Evolutionary conservation across 1,140 invertebrate species (phyloP).

Genomic region (Drosophila teissieri): DNA sequence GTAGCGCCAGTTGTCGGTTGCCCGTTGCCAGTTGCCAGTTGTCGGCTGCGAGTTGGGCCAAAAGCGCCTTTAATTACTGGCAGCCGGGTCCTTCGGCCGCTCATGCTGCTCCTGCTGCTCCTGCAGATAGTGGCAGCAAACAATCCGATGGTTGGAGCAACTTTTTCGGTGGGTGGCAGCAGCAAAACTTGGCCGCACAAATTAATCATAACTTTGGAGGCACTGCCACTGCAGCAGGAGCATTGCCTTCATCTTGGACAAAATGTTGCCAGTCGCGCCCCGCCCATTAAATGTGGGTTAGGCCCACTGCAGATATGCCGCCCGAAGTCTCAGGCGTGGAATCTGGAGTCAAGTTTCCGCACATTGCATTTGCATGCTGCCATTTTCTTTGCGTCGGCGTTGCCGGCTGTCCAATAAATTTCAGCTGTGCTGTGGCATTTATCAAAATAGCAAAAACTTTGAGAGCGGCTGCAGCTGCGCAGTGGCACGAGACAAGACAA

Average conservation of each 20-base stretch:
- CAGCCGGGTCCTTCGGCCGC: conserved; percentile 8
- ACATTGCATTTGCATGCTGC: conserved; percentile 42
- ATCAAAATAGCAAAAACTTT: conserved; percentile 67
- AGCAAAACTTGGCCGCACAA: conserved; percentile 73
- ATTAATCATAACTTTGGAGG: conserved; percentile 80
- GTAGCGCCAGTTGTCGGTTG: conserved; percentile 6
- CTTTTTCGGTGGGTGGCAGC: conserved; percentile 61
- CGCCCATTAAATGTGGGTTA: conserved; percentile 75
- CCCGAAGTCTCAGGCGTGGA: neutral
- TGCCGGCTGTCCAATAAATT: conserved; percentile 69
- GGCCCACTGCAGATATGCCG: conserved; percentile 27
- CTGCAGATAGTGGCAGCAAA: conserved; percentile 45
- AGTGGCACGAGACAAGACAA: conserved; percentile 46
- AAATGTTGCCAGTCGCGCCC: conserved; percentile 36
- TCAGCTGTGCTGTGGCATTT: conserved; percentile 58
- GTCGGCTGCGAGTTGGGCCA: conserved; percentile 48
- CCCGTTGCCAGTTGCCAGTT: conserved; percentile 17
- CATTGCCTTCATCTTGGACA: conserved; percentile 46
- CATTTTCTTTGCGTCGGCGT: conserved; percentile 42
- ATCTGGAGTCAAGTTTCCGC: conserved; percentile 3
- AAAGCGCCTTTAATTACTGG: conserved; percentile 72
- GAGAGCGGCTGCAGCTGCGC: conserved; percentile 65
- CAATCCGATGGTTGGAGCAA: conserved; percentile 34
- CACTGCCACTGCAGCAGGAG: conserved; percentile 42
- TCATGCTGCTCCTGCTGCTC: conserved; percentile 11